These are phyloP conservation scores for Hyla sarda DNA, from an alignment of 2,113 vertebrate genomes.

Conservation along the genomic window DNA sequence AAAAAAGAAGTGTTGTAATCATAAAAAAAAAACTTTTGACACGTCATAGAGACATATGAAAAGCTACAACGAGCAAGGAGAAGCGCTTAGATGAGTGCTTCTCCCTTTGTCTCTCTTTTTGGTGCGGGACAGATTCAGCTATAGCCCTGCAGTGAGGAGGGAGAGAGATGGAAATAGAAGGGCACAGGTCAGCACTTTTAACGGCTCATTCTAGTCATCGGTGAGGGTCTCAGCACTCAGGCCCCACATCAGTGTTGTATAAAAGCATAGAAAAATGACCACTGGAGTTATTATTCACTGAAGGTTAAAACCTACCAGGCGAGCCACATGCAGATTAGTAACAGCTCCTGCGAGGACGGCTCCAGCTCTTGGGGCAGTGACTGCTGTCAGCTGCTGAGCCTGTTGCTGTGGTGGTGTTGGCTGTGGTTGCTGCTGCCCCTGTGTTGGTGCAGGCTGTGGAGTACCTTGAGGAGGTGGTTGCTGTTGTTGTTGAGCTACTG, in stretches of 20 bases:
- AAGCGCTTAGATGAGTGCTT: too few species aligned
- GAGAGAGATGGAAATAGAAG: too few species aligned
- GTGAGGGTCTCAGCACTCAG: too few species aligned
- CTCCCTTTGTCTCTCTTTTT: too few species aligned
- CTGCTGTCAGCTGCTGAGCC: conserved; percentile 86
- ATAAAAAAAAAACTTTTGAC: too few species aligned
- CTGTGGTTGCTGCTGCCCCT: conserved; percentile 78
- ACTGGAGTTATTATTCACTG: neutral
- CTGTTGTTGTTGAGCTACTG: conserved; percentile 79
- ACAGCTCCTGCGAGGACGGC: conserved; percentile 84
- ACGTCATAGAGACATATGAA: too few species aligned
- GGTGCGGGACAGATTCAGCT: too few species aligned
- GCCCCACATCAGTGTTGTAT: neutral
- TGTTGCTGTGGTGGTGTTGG: conserved; percentile 81
- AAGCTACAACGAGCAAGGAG: too few species aligned
- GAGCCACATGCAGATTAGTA: conserved; percentile 87
- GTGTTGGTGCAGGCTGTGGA: conserved; percentile 78
- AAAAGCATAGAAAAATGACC: neutral
- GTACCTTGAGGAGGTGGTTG: conserved; percentile 68
- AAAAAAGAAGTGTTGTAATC: too few species aligned
- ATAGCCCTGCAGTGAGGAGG: too few species aligned
- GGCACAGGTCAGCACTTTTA: too few species aligned
- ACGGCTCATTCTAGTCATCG: too few species aligned
- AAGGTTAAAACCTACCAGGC: conserved; percentile 84
- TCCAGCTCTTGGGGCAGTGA: conserved; percentile 82